Base-by-base conservation (phyloP, 2,113 vertebrate genomes). In the Chloropsis cyanopogon region DNA sequence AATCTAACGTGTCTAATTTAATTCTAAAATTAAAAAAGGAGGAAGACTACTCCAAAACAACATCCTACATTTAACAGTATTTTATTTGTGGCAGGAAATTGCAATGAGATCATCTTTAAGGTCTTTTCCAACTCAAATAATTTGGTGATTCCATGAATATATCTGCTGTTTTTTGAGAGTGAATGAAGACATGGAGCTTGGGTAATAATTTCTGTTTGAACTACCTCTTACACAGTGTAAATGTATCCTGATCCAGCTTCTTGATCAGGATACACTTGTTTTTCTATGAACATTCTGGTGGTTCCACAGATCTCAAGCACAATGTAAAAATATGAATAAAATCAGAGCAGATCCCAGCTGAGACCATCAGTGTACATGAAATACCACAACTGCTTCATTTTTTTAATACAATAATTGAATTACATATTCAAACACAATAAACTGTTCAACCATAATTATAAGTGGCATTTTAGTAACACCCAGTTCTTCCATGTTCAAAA, bases 211-310 rank as follows among this genome's bases (percentile, higher is more conserved):
- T 80, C 20, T 77, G 33, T 65, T 56, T 12, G 75, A 75, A 41
- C 9, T 22, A 56, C 5, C 8, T 69, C 24, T 86, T 49, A 31
- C 8, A 39, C 0, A 0, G 6, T 39, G 10, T 19, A 61, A 81
- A 33, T 4, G 10, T 37, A 31, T 44, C 26, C 35, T 26, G 31
- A 72, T 72, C 35, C 56, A 81, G 37, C 15, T 47, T 31, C 56
- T 65, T 20, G 19, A 65, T 23, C 17, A 37, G 20, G 9, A 42
- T 22, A 46, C 14, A 14, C n/a, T 37, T 92, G 16, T 4, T 83
- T 53, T 14, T 39, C 6, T 10, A 20, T 24, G 15, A 56, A 61
- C 26, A 50, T 18, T 12, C 26, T 25, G 18, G 15, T 42, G 46
- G 24, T 49, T 77, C 35, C 80, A 73, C 39, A 81, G 39, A 77